These are phyloP conservation scores for Stramonita haemastoma DNA, from an alignment of 2,888 invertebrate genomes.

Conservation along the genomic window DNA sequence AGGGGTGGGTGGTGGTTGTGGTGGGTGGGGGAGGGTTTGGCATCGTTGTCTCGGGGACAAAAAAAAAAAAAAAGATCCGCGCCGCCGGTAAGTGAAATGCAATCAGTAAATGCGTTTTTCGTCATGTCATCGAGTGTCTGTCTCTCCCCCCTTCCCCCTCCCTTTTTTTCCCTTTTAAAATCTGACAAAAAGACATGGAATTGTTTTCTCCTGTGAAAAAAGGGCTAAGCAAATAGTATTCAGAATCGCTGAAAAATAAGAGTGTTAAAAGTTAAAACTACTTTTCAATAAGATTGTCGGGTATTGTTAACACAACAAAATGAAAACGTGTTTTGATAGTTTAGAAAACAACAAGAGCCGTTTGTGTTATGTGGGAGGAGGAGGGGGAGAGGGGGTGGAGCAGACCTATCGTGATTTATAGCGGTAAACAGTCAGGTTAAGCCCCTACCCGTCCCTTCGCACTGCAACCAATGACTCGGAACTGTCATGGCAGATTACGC, in stretches of 20 bases:
- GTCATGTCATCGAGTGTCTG: slow-evolving; percentile 22
- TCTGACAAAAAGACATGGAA: too few species aligned
- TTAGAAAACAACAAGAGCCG: too few species aligned
- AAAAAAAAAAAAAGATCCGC: neutral
- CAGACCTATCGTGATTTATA: neutral
- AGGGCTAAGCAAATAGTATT: too few species aligned
- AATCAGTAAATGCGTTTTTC: slow-evolving; percentile 12
- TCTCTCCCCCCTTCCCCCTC: too few species aligned
- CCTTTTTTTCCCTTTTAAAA: too few species aligned
- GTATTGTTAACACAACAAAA: too few species aligned
- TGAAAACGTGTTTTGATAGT: too few species aligned
- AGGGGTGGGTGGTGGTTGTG: slow-evolving; percentile 7
- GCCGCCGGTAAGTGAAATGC: slow-evolving; percentile 24
- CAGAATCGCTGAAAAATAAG: too few species aligned
- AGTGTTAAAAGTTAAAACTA: too few species aligned
- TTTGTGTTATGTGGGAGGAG: neutral
- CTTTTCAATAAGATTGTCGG: too few species aligned
- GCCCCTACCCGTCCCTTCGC: neutral
- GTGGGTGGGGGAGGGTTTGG: neutral
- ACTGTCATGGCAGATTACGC: slow-evolving; percentile 5
- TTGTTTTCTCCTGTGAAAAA: too few species aligned
- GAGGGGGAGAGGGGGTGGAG: neutral
- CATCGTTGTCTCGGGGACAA: neutral
- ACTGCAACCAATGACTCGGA: slow-evolving; percentile 5
- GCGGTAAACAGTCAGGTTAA: neutral